Percentiles rank a stretch among this genome's conserved stretches.
These are phyloP conservation scores for Drosophila burlai DNA, from an alignment of 1,140 invertebrate genomes.

Conservation along the genomic window DNA sequence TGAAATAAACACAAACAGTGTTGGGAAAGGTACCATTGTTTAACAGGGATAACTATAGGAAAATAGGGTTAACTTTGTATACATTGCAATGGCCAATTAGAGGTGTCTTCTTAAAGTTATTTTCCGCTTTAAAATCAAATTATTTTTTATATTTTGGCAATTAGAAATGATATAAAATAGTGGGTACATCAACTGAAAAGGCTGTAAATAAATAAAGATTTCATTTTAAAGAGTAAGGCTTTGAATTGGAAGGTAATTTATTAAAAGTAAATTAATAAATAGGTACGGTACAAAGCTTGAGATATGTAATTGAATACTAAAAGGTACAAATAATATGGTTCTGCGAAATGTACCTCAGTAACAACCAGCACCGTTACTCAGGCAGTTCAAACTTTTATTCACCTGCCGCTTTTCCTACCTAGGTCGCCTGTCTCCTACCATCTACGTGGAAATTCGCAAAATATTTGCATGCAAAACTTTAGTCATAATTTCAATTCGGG, in stretches of 20 bases:
- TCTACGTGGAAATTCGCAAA: slow-evolving; percentile 73
- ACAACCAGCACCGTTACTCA: not conserved
- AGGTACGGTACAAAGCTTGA: not conserved
- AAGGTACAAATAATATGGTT: not conserved
- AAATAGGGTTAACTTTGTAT: not conserved
- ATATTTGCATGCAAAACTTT: slow-evolving; percentile 82
- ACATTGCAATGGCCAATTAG: not conserved
- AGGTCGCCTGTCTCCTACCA: slow-evolving; percentile 38
- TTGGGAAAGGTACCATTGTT: slow-evolving; percentile 9
- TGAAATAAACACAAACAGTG: slow-evolving; percentile 47
- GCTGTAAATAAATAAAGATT: not conserved
- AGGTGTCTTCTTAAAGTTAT: not conserved
- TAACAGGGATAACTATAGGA: not conserved
- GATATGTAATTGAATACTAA: too few relatives aligned
- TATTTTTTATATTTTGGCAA: not conserved
- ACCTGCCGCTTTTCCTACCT: slow-evolving; percentile 47
- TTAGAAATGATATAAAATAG: too few relatives aligned
- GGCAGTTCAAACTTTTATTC: slow-evolving; percentile 66
- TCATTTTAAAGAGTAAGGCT: not conserved
- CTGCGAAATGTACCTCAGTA: slow-evolving; percentile 5
- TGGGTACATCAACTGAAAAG: not conserved
- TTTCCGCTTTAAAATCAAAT: too few relatives aligned
- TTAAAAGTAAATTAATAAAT: too few relatives aligned
- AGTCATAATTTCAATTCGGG: slow-evolving; percentile 71
- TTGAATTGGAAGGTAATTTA: not conserved